These are phyloP conservation scores for Nemoura dubitans DNA, from an alignment of 2,888 invertebrate genomes.

Conservation along the genomic window DNA sequence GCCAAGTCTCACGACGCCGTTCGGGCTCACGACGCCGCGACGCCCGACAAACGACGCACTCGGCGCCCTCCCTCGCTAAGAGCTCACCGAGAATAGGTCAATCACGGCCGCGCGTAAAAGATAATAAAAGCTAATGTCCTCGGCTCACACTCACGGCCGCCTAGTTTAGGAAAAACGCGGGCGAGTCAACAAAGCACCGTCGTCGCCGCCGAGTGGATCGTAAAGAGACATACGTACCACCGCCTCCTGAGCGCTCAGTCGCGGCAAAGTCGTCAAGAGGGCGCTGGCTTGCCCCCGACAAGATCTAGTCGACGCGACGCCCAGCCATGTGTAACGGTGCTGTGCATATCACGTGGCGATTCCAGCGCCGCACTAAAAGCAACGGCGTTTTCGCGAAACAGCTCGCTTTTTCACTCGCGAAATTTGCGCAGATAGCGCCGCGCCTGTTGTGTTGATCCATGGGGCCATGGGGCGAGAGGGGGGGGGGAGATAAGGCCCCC, in stretches of 20 bases:
- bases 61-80: not conserved
- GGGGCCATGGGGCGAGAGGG: not conserved
- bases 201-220: not conserved
- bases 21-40: not conserved
- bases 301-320: no score
- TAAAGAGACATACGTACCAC: not conserved
- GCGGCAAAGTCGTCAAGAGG: no score
- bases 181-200: not conserved
- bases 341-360: no score
- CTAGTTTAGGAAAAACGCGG: not conserved
- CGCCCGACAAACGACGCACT: not conserved
- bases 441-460: not conserved
- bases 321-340: no score
- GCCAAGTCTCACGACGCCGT: not conserved
- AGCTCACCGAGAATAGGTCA: not conserved
- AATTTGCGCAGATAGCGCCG: not conserved
- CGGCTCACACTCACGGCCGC: not conserved
- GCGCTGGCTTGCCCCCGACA: no score
- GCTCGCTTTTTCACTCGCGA: not conserved
- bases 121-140: not conserved
- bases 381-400: no score
- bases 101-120: not conserved
- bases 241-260: not conserved
- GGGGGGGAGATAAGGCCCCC: not conserved
- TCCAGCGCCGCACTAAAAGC: not conserved